A percentile compares a stretch with the other conserved stretches of the same genome.
These are phyloP conservation scores for Trachymyrmex cornetzi DNA, from an alignment of 1,140 invertebrate species.

Conservation along the genomic window DNA sequence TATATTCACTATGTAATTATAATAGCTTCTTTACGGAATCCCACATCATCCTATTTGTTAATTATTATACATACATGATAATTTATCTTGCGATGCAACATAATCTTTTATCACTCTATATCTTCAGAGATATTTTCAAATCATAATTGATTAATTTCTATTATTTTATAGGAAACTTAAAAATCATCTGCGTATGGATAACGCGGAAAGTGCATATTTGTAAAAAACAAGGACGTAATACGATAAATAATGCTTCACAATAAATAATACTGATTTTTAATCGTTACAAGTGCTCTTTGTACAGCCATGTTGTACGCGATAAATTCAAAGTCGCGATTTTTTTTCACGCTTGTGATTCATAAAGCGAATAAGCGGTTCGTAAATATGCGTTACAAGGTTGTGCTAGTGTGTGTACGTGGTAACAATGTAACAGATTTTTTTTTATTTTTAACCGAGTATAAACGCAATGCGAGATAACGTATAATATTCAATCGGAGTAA, in stretches of 20 bases:
- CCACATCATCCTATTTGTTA: too few relatives aligned
- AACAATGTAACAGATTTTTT: conserved; percentile 70
- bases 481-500: conserved; percentile 12
- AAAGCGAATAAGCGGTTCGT: conserved; percentile 73
- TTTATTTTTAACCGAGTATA: conserved; percentile 65
- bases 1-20: not conserved
- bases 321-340: conserved; percentile 46
- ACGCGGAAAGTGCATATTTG: conserved; percentile 8
- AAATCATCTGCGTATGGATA: not conserved
- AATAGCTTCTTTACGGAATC: not conserved
- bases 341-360: conserved; percentile 63
- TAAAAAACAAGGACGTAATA: conserved; percentile 26
- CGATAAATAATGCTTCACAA: conserved; percentile 43
- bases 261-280: conserved; percentile 59
- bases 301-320: conserved; percentile 41
- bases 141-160: not conserved
- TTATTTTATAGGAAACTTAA: not conserved
- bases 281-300: conserved; percentile 46
- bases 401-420: conserved; percentile 28
- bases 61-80: not conserved
- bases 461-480: conserved; percentile 26
- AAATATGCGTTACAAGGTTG: conserved; percentile 69
- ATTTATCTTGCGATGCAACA: not conserved
- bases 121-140: not conserved
- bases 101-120: not conserved